Evolutionary conservation across 1,140 invertebrate species (phyloP).

Genomic region (Pseudomyrmex flavicornis): DNA sequence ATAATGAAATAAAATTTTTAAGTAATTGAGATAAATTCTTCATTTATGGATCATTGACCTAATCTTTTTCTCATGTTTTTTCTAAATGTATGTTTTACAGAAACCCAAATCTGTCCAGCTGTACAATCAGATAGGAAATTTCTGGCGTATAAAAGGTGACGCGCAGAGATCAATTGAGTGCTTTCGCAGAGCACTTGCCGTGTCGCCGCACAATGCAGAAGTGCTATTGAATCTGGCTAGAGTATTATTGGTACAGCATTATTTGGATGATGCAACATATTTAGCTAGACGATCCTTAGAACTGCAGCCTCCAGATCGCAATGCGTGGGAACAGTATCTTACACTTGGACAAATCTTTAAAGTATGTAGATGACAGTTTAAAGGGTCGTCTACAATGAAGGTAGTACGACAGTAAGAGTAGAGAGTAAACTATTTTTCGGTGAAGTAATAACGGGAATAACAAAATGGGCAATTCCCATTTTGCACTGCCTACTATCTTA

Average conservation of each 20-base stretch:
- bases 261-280: slow-evolving; percentile 95
- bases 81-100: slow-evolving; percentile 80
- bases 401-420: no score
- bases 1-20: no score
- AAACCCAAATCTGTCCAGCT: slow-evolving; percentile 94
- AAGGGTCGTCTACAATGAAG: no score
- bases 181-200: slow-evolving; percentile 92
- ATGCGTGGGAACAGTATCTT: slow-evolving; percentile 96
- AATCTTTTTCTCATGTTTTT: slow-evolving; percentile 30
- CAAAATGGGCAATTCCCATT: no score
- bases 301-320: slow-evolving; percentile 92
- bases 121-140: slow-evolving; percentile 96
- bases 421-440: no score
- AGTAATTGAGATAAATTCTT: not conserved
- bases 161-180: slow-evolving; percentile 94
- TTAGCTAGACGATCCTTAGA: slow-evolving; percentile 91
- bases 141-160: slow-evolving; percentile 94
- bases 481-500: no score
- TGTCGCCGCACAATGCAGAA: slow-evolving; percentile 94
- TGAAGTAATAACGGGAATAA: no score
- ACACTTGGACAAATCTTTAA: slow-evolving; percentile 94
- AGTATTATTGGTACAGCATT: slow-evolving; percentile 93
- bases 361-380: slow-evolving; percentile 71
- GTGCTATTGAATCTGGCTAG: slow-evolving; percentile 93
- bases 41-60: not conserved